Evolutionary conservation across 2,113 vertebrate species (phyloP), one percentile per base, ranked within the genome.

Genomic region (Junco hyemalis): DNA sequence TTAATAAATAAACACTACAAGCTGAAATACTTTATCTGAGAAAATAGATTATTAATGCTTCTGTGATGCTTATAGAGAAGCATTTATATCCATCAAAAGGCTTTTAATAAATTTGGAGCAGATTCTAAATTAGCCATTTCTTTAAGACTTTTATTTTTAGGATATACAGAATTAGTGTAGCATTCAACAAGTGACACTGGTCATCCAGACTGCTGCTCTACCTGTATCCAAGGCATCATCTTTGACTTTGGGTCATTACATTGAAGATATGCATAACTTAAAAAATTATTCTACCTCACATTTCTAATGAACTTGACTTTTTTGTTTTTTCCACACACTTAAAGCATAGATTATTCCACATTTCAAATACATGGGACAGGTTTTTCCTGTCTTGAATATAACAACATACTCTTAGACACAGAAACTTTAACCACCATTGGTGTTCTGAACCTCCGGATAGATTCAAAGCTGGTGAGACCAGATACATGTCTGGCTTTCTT

Each of bases 1-100:
- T 76, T 88, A 90, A 91, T 73, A 91, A 95, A 81, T 68, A 85
- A 93, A 74, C 7, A 59, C 48, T 81, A 50, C 20, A 92, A 59
- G 18, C 68, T 70, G 17, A 79, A 85, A 53, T 72, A 71, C 6
- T 51, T 80, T 73, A 54, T 59, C 73, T 65, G 73, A 92, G 42
- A 85, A 91, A 90, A 38, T 5, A 65, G 48, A 61, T 74, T 61
- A 36, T 70, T 54, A 89, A 70, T 50, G 22, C 59, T 71, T 94
- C 60, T 68, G 13, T 73, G 24, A 5, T 70, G 31, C 26, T 54
- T 50, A 11, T 23, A 76, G 10, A 31, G 24, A 12, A 86, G 22
- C 10, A 25, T 59, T 79, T 31, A 78, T 89, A 79, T n/a, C 36
- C 31, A n/a, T 81, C 40, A 69, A 68, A 74, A 89, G 44, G 7